A percentile compares a stretch with the other conserved stretches of the same genome.
Evolutionary conservation across 2,888 invertebrate species (phyloP).

Genomic region (Rotaria sp.): DNA sequence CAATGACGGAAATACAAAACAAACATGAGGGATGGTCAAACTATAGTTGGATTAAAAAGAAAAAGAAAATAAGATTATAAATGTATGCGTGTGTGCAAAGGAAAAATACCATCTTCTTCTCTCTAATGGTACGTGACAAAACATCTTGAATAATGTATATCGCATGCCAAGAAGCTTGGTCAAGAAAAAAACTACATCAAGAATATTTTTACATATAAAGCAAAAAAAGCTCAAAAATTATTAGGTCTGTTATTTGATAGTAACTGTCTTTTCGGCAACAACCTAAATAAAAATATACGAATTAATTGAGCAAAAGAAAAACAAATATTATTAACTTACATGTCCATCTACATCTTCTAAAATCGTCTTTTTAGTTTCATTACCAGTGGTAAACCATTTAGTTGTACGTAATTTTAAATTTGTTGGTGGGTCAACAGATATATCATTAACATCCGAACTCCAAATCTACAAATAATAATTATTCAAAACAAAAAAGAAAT

Average conservation of each 20-base stretch:
- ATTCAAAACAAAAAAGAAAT: background rate
- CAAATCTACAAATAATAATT: background rate
- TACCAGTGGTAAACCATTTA: background rate
- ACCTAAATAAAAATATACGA: background rate
- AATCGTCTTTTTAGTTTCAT: background rate
- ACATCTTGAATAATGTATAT: background rate
- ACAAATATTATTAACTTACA: background rate
- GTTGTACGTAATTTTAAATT: constrained; percentile 16
- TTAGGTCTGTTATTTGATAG: background rate
- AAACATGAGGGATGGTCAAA: background rate
- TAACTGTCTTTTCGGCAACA: background rate
- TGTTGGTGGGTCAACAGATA: background rate
- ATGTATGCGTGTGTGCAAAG: background rate
- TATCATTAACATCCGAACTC: constrained; percentile 3
- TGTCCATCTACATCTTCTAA: background rate
- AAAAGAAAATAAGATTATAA: background rate
- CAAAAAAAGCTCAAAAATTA: background rate
- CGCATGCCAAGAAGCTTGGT: too few relatives aligned
- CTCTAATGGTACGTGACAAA: background rate
- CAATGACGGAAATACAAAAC: too few relatives aligned
- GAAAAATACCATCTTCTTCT: background rate
- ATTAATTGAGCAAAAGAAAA: background rate
- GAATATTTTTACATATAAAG: background rate
- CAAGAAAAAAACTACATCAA: background rate
- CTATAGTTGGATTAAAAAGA: background rate